Conservation (phyloP, 2,113 vertebrate species). For the Eulemur rufifrons region DNA sequence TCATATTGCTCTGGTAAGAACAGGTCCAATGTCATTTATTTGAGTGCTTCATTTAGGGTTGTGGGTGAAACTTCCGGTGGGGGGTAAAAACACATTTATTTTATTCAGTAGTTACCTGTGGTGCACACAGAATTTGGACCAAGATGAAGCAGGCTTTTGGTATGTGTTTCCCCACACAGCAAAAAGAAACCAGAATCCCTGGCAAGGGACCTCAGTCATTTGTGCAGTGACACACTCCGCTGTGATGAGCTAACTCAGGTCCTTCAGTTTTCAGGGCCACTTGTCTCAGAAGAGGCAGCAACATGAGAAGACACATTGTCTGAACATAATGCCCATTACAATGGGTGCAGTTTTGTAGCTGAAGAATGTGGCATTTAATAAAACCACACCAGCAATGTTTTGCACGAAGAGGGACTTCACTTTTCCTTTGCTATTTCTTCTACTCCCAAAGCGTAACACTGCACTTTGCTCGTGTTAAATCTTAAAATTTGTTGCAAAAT, state of each 20-base stretch:
- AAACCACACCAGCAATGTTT: not conserved
- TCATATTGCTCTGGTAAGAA: not conserved
- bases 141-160: not conserved
- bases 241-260: not conserved
- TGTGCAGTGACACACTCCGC: not conserved
- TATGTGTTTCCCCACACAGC: not conserved
- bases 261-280: not conserved
- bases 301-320: not conserved
- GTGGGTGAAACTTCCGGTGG: not conserved
- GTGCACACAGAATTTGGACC: not conserved
- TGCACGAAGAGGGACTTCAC: accelerated
- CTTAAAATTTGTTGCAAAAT: not conserved
- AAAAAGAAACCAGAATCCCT: not conserved
- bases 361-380: not conserved
- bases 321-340: not conserved
- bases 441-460: not conserved
- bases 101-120: not conserved
- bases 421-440: not conserved
- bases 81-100: not conserved
- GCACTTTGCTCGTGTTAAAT: not conserved
- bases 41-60: not conserved
- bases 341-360: accelerated
- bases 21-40: not conserved
- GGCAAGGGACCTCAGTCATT: not conserved
- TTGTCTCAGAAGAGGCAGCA: not conserved